Conservation (phyloP, 2,888 invertebrate genomes). For the Lasius platythorax region DNA sequence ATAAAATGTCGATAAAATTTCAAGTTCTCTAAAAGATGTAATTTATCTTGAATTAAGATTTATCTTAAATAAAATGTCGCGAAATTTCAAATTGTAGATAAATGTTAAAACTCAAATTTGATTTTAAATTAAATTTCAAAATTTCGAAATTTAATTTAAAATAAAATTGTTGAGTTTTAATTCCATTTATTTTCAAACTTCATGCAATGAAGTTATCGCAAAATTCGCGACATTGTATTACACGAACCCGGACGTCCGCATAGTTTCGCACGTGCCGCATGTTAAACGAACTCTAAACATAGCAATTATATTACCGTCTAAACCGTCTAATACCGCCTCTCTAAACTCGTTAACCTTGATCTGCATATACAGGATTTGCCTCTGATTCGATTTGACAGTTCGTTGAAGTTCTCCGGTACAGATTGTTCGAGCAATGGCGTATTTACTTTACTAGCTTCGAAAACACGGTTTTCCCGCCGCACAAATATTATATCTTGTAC, state of each 20-base stretch:
- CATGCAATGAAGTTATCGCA: not conserved
- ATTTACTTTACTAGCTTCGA: slow-evolving; percentile 2
- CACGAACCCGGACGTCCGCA: not conserved
- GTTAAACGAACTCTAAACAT: slow-evolving; percentile 29
- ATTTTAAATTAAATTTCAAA: too few relatives aligned
- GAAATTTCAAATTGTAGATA: too few relatives aligned
- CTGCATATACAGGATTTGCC: not conserved
- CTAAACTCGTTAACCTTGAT: slow-evolving; percentile 56
- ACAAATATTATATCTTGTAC: not conserved
- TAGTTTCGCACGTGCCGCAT: not conserved
- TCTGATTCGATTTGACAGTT: slow-evolving; percentile 15
- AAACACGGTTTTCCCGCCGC: not conserved
- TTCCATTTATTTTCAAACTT: too few relatives aligned
- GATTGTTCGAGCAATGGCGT: not conserved
- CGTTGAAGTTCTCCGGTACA: not conserved
- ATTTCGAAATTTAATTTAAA: too few relatives aligned
- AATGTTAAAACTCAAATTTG: too few relatives aligned
- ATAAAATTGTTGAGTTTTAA: too few relatives aligned
- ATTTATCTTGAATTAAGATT: not conserved
- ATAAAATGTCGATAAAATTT: not conserved
- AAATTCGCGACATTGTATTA: not conserved
- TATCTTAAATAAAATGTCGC: too few relatives aligned
- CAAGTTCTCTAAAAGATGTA: not conserved
- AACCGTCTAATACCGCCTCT: not conserved
- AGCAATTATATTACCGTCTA: not conserved